These are phyloP conservation scores for Eurystomus glaucurus DNA, from an alignment of 2,797 vertebrate genomes.

Conservation along the genomic window DNA sequence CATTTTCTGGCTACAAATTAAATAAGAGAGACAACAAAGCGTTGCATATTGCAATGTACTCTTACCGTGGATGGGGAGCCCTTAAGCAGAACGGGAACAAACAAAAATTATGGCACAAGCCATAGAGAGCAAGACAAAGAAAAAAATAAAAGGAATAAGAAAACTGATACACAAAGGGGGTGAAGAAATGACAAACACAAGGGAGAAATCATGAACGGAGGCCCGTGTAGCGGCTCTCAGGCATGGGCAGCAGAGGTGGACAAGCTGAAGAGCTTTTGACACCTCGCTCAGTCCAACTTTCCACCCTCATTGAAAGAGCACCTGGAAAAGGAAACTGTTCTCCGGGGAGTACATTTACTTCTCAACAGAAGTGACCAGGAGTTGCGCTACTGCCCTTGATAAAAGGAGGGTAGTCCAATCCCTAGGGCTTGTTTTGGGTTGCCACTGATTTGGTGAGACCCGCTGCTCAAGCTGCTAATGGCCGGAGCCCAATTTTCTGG, in stretches of 20 bases:
- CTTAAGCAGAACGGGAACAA: background rate
- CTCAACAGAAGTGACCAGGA: background rate
- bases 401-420: background rate
- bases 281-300: background rate
- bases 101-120: conserved; percentile 12
- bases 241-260: background rate
- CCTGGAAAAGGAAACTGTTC: background rate
- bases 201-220: background rate
- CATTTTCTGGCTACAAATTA: background rate
- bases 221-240: background rate
- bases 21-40: background rate
- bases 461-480: background rate
- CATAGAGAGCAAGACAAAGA: background rate
- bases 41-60: background rate
- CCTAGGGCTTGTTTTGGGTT: background rate
- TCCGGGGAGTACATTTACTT: background rate
- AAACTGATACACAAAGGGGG: background rate
- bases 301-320: background rate
- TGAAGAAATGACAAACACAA: background rate
- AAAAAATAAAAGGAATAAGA: background rate
- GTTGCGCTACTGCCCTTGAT: fast-evolving
- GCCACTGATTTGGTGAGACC: background rate
- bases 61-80: background rate
- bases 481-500: background rate
- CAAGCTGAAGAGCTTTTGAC: background rate